Evolutionary conservation across 2,113 vertebrate species (phyloP), one percentile per base, ranked within the genome.

Genomic region (Zingel zingel): DNA sequence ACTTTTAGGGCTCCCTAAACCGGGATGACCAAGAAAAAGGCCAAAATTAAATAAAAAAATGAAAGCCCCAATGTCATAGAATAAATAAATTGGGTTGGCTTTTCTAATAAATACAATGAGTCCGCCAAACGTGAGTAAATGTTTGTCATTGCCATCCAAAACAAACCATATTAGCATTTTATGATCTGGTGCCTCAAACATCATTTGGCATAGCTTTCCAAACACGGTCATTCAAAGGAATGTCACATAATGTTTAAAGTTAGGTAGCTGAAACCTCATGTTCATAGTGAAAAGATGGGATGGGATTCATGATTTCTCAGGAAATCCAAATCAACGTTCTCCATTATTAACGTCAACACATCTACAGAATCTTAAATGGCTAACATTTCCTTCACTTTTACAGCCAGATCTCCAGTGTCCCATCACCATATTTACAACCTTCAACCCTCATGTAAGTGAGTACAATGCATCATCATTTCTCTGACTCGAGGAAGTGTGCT

Each of bases 361-460:
- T 76, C 59, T 57, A 36, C 47, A 36, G 54, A 45, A 72, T 81
- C 59, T 64, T 33, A 62, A 69, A 67, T 19, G 3, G 30, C 13
- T 71, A 39, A 83, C 57, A 43, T 77, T 30, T 6, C 15, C 62
- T 30, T 69, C 19, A 15, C 18, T 50, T 18, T 30, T 36, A 19
- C 47, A 85, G 54, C 62, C 71, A 10, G 25, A 82, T 75, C 65
- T 56, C 10, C 10, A 25, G 3, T 36, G 12, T 6, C 64, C 57
- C 25, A 78, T 82, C 43, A 68, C 54, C 54, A 56, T 33, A 70
- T 82, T 27, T 69, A 0, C 8, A 57, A 73, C 30, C 76, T 56
- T 25, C 23, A 9, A 15, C 56, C 64, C 77, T 78, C 64, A 30
- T 74, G 14, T 39, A 25, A 14, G 15, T 16, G 7, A 74, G 23